Evolutionary conservation across 2,888 invertebrate species (phyloP), one percentile per base, ranked within the genome.

Genomic region (Tenthredo distinguenda): DNA sequence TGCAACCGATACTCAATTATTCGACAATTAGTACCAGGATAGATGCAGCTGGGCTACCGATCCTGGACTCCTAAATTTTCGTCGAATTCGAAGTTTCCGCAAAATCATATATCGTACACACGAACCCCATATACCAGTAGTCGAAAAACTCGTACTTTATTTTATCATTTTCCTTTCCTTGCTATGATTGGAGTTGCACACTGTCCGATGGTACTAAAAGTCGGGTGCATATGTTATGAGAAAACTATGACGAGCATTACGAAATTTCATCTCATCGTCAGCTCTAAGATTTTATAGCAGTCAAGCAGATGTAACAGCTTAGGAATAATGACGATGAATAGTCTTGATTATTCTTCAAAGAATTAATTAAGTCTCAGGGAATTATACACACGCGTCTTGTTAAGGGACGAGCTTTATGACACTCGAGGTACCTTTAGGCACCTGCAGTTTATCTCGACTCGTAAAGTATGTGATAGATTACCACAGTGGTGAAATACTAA

Each of bases 381-480:
- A 26, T 26, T n/a, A 3, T 26, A 68, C 10, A 74, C 18, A 68
- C 34, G 18, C 34, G 15, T 68, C 62, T 62, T 62, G 10, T 62
- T 21, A 26, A 62, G 26, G 62, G 21, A 21, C 26, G 26, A 62
- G 21, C 62, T 62, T 26, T 26, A 26, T 62, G 7, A 21, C 12
- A 62, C 55, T 9, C 26, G 1, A 26, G 10, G 26, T 62, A 26
- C 7, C 7, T 71, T 31, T 37, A 26, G 10, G 15, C 47, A 76
- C 76, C 76, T 43, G 47, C 34, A 37, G 26, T 34, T 50, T 10
- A 18, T 76, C 47, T 18, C 21, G 3, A 43, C 0, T 21, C 26
- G 77, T 77, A 77, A 77, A 50, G 55, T 77, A 15, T 55, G 34
- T 50, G 18, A 55, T 77, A 31, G 12, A 77, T 77, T 55, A 18